Evolutionary conservation across 2,888 invertebrate genomes (phyloP).

Genomic region (Axea sp.): DNA sequence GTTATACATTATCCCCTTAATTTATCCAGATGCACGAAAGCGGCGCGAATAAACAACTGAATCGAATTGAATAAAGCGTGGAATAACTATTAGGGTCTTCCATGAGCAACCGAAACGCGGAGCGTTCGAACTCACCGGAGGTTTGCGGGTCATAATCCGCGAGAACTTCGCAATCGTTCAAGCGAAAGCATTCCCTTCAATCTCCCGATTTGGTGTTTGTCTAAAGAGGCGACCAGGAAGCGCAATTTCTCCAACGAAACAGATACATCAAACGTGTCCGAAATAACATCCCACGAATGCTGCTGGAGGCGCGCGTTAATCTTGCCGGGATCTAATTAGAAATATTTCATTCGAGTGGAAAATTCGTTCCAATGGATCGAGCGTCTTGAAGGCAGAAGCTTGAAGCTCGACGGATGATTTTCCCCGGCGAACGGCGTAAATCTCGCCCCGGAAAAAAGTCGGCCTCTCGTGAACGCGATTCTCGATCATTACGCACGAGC

Average conservation of each 20-base stretch:
- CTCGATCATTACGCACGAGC: slow-evolving; percentile 45
- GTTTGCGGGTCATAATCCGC: neutral
- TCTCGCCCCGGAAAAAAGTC: slow-evolving; percentile 40
- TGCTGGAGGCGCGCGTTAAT: slow-evolving; percentile 19
- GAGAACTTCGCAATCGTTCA: neutral
- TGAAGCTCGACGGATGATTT: neutral
- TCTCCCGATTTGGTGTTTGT: neutral
- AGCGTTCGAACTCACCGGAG: neutral
- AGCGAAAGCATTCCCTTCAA: neutral
- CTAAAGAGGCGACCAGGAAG: neutral
- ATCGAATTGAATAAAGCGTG: too few species aligned
- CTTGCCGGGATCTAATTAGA: slow-evolving; percentile 41
- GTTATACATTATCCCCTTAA: too few species aligned
- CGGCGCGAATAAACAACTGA: too few species aligned
- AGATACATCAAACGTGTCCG: too few species aligned
- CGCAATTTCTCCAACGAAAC: slow-evolving; percentile 18
- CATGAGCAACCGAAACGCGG: neutral
- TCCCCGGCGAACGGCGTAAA: slow-evolving; percentile 41
- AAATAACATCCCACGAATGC: slow-evolving; percentile 22
- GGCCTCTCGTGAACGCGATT: slow-evolving; percentile 43
- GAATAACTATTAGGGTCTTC: too few species aligned
- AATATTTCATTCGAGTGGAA: slow-evolving; percentile 36
- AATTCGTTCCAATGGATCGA: too few species aligned
- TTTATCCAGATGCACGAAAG: too few species aligned
- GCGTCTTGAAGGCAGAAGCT: slow-evolving; percentile 9